phyloP scores from a whole-genome alignment of 2,888 invertebrate species.

The Teleiodes luculella region DNA sequence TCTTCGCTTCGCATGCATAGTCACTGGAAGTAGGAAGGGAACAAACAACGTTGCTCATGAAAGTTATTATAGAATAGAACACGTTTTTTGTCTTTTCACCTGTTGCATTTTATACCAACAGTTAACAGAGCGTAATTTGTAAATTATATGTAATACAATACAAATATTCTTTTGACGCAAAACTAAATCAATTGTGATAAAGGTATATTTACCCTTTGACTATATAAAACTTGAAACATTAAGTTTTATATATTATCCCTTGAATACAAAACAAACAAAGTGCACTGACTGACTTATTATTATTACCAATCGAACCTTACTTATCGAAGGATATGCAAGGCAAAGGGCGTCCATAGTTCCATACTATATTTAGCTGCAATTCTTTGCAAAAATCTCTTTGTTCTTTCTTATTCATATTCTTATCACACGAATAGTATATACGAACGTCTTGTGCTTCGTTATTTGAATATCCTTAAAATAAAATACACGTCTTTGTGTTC shows the following conservation, averaged over 20 bases:
- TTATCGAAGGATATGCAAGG: conserved; percentile 2
- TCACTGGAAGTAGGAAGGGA: too few species aligned
- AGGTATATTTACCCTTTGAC: not conserved
- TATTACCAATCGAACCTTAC: too few species aligned
- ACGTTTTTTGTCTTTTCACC: too few species aligned
- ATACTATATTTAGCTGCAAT: not conserved
- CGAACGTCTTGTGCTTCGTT: not conserved
- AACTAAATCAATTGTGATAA: too few species aligned
- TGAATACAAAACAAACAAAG: conserved; percentile 2
- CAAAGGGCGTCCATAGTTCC: not conserved
- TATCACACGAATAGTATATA: not conserved
- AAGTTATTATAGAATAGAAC: too few species aligned
- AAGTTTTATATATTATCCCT: not conserved
- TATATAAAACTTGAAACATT: not conserved
- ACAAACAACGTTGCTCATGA: too few species aligned
- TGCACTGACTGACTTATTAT: not conserved
- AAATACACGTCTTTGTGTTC: not conserved
- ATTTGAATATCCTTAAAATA: conserved; percentile 2
- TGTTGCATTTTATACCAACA: too few species aligned
- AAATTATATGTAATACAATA: too few species aligned
- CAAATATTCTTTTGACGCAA: too few species aligned
- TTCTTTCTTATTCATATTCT: not conserved
- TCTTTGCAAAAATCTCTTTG: conserved; percentile 1
- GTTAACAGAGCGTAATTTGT: too few species aligned
- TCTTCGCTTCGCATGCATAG: too few species aligned